Percentiles rank a stretch among this genome's conserved stretches.
Conservation (phyloP, 2,113 vertebrate genomes). For the Boleophthalmus pectinirostris region DNA sequence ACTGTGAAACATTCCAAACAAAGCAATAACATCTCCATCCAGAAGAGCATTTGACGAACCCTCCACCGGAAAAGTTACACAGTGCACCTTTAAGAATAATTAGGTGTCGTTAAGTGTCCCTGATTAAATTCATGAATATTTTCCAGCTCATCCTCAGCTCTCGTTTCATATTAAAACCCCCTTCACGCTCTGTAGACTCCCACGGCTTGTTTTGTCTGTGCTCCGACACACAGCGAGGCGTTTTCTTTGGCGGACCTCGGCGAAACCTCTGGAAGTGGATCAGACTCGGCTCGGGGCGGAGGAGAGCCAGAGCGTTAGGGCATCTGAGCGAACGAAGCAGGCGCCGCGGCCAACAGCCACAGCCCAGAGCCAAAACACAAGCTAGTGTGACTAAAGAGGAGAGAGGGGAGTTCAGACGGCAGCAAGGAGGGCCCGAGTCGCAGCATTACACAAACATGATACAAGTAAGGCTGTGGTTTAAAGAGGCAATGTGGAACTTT, state of each 20-base stretch:
- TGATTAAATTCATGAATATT: no score
- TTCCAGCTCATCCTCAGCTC: no score
- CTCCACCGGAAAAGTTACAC: no score
- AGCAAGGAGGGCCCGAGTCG: neutral
- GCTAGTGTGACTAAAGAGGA: slow-evolving; percentile 1
- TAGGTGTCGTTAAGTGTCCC: no score
- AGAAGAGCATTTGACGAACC: no score
- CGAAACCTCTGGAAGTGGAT: neutral
- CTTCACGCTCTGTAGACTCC: neutral
- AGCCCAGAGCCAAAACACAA: neutral
- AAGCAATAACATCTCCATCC: no score
- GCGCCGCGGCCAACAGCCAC: neutral
- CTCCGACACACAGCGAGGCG: neutral
- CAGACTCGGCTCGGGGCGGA: neutral
- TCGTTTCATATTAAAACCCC: no score
- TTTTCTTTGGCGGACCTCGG: neutral
- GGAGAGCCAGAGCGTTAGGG: neutral
- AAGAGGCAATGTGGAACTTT: neutral
- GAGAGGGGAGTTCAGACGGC: neutral
- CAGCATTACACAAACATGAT: neutral
- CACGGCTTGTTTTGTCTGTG: neutral
- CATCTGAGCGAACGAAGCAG: neutral
- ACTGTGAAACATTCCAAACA: no score
- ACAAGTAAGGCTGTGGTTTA: neutral
- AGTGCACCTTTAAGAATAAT: no score